Evolutionary conservation across 2,113 vertebrate genomes (phyloP).

Genomic region (Zingel zingel): DNA sequence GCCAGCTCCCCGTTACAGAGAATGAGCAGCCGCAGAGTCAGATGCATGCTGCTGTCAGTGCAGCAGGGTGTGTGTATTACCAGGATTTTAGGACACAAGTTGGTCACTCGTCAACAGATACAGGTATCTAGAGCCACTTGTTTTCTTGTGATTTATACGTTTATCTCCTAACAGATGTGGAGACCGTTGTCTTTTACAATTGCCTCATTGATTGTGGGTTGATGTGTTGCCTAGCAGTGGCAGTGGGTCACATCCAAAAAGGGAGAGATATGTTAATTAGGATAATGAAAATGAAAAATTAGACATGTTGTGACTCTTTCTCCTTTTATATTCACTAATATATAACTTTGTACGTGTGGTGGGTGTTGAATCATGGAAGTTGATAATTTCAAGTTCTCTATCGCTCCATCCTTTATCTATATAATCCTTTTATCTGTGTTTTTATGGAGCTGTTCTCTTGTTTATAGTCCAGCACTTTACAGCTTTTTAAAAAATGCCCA

Average conservation of each 20-base stretch:
- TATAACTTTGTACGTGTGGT: background rate
- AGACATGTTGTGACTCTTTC: background rate
- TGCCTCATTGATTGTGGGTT: background rate
- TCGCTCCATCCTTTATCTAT: background rate
- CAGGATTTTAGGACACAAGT: slow-evolving; percentile 21
- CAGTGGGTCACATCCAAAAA: background rate
- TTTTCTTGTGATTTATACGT: background rate
- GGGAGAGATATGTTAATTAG: background rate
- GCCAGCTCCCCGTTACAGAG: background rate
- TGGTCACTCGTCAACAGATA: background rate
- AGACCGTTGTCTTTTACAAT: background rate
- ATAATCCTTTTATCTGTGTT: background rate
- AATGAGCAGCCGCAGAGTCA: background rate
- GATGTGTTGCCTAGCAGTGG: background rate
- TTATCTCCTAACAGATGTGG: background rate
- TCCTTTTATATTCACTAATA: background rate
- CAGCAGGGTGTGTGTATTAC: background rate
- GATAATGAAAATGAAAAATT: background rate
- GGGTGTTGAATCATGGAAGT: background rate
- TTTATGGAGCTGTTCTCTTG: background rate
- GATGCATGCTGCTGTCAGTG: background rate
- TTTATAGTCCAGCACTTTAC: background rate
- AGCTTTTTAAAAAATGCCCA: too few species aligned
- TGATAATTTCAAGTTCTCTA: background rate
- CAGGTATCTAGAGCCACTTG: slow-evolving; percentile 31